These are phyloP conservation scores for Penaeus vannamei DNA, from an alignment of 1,140 invertebrate genomes.

Conservation along the genomic window DNA sequence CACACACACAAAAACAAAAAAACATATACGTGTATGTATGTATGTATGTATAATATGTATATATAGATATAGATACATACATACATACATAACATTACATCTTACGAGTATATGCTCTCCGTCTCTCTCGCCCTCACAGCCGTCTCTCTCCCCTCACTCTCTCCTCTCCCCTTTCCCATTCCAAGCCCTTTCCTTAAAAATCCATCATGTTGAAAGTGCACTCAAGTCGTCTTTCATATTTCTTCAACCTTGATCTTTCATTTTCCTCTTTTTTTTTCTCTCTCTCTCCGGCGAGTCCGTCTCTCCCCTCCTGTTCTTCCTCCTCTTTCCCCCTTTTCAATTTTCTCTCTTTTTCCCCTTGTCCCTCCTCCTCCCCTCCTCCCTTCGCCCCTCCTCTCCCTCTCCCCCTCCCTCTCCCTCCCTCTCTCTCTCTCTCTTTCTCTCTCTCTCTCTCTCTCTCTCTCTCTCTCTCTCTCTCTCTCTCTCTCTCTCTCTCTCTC, in stretches of 20 bases:
- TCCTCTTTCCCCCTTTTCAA: slow-evolving; percentile 4
- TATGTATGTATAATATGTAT: not conserved
- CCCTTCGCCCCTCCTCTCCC: not conserved
- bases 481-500: no score
- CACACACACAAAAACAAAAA: not conserved
- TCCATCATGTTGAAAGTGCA: no score
- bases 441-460: not conserved
- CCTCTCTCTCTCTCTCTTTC: not conserved
- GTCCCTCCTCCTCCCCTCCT: no score
- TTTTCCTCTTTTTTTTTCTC: slow-evolving; percentile 22
- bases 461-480: no score
- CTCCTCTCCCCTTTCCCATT: not conserved
- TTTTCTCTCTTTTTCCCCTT: not conserved
- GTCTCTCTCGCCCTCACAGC: not conserved
- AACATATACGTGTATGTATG: not conserved
- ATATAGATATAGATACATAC: not conserved
- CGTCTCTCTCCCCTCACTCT: not conserved
- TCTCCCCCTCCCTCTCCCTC: not conserved
- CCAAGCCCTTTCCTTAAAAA: not conserved
- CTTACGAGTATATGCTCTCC: no score
- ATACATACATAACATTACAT: not conserved
- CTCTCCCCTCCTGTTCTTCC: not conserved
- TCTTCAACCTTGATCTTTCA: not conserved
- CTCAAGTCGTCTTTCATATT: no score
- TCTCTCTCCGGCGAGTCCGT: not conserved